These are phyloP conservation scores for Sebastes oblongus DNA, from an alignment of 2,797 vertebrate species.

Conservation along the genomic window DNA sequence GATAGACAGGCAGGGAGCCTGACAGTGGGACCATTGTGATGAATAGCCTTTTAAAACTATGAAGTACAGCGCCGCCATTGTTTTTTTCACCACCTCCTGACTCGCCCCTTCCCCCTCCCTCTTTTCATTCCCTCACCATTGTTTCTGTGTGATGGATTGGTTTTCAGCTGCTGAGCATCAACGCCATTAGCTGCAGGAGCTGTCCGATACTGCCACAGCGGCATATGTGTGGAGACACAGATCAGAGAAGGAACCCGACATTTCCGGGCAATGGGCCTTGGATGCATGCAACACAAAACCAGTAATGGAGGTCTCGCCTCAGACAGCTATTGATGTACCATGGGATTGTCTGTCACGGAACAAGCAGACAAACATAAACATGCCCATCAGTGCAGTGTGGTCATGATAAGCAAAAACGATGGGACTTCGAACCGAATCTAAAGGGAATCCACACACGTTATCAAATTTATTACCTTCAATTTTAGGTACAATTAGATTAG, in stretches of 20 bases:
- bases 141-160: conserved; percentile 73
- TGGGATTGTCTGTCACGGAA: conserved; percentile 61
- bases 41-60: conserved; percentile 83
- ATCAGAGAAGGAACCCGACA: conserved; percentile 48
- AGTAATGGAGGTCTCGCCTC: conserved; percentile 63
- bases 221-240: conserved; percentile 62
- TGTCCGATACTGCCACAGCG: conserved; percentile 53
- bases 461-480: background rate
- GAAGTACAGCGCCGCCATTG: conserved; percentile 74
- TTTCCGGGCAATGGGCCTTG: conserved; percentile 68
- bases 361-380: conserved; percentile 37
- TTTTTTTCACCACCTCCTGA: conserved; percentile 56
- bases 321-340: conserved; percentile 69
- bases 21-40: conserved; percentile 81
- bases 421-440: background rate
- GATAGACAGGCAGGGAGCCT: conserved; percentile 72
- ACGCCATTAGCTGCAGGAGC: conserved; percentile 71
- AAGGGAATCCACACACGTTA: background rate
- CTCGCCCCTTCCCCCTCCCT: conserved; percentile 3
- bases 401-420: conserved; percentile 2
- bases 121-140: conserved; percentile 25
- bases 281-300: conserved; percentile 69
- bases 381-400: background rate
- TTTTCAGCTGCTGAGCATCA: conserved; percentile 74
- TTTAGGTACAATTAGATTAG: background rate